These are phyloP conservation scores for Sesia apiformis DNA, from an alignment of 2,888 invertebrate species.

Conservation along the genomic window DNA sequence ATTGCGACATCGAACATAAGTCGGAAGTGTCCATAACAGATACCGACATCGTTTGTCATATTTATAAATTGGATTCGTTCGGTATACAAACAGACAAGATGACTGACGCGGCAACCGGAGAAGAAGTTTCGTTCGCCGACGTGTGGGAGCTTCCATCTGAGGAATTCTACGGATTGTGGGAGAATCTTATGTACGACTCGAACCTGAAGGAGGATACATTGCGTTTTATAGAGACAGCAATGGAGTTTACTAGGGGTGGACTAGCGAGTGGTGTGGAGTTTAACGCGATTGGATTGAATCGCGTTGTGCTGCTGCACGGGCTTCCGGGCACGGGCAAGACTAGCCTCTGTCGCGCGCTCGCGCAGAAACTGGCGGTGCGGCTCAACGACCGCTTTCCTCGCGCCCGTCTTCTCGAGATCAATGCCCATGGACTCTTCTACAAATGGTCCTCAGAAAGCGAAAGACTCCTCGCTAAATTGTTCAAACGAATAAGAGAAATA, in stretches of 20 bases:
- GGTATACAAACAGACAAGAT: constrained; percentile 47
- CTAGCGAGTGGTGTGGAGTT: too few relatives aligned
- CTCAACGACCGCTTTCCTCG: constrained; percentile 78
- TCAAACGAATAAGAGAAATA: constrained; percentile 87
- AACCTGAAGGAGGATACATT: constrained; percentile 66
- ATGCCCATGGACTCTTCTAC: constrained; percentile 97
- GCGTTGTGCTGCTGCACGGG: constrained; percentile 90
- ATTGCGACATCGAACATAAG: constrained; percentile 49
- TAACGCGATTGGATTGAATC: constrained; percentile 91
- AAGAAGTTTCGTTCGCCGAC: constrained; percentile 76
- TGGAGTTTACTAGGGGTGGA: too few relatives aligned
- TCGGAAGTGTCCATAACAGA: constrained; percentile 28
- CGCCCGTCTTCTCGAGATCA: constrained; percentile 92
- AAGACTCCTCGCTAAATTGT: constrained; percentile 95
- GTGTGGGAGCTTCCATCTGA: constrained; percentile 88
- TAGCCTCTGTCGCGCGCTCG: constrained; percentile 94
- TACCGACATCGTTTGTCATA: constrained; percentile 30
- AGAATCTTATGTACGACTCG: constrained; percentile 79
- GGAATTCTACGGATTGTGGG: constrained; percentile 91
- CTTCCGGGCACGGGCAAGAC: constrained; percentile 98
- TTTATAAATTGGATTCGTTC: constrained; percentile 42
- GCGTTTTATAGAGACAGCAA: constrained; percentile 78
- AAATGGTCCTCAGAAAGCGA: constrained; percentile 99
- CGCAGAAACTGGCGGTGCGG: constrained; percentile 90
- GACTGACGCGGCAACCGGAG: constrained; percentile 62